Percentiles rank a stretch among this genome's conserved stretches.
Conservation (phyloP, 2,113 vertebrate genomes). For the Cynopterus brachyotis region DNA sequence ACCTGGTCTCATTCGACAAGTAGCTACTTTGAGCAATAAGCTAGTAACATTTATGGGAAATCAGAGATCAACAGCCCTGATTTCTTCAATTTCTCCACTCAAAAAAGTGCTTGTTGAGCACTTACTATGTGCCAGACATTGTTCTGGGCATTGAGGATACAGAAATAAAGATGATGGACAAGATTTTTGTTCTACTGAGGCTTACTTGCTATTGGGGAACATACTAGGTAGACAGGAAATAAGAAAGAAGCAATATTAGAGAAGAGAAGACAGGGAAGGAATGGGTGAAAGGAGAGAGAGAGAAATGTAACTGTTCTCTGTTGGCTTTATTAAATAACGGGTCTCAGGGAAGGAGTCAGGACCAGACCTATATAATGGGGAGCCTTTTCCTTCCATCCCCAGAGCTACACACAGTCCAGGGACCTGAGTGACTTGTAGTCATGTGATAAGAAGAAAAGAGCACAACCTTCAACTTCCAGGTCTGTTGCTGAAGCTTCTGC, state of each 20-base stretch:
- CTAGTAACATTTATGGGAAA: neutral
- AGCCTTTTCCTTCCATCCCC: neutral
- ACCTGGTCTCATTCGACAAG: neutral
- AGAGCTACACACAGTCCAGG: neutral
- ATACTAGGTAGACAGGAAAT: neutral
- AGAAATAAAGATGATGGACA: neutral
- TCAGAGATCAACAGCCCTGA: neutral
- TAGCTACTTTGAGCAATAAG: neutral
- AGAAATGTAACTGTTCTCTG: neutral
- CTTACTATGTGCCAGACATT: neutral
- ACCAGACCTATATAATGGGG: neutral
- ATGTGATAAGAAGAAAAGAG: neutral
- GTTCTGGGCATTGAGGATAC: neutral
- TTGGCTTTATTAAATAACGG: neutral
- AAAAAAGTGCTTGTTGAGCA: neutral
- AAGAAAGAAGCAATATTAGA: neutral
- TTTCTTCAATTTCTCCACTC: neutral
- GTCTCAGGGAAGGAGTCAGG: neutral
- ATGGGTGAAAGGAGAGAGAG: neutral
- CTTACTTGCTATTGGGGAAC: neutral
- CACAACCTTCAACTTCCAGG: neutral
- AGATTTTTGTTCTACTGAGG: neutral
- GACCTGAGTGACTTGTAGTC: neutral
- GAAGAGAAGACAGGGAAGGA: neutral
- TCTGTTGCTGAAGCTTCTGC: accelerated